phyloP scores from a whole-genome alignment of 2,797 vertebrate species.

The Neosilurus hyrtlii region DNA sequence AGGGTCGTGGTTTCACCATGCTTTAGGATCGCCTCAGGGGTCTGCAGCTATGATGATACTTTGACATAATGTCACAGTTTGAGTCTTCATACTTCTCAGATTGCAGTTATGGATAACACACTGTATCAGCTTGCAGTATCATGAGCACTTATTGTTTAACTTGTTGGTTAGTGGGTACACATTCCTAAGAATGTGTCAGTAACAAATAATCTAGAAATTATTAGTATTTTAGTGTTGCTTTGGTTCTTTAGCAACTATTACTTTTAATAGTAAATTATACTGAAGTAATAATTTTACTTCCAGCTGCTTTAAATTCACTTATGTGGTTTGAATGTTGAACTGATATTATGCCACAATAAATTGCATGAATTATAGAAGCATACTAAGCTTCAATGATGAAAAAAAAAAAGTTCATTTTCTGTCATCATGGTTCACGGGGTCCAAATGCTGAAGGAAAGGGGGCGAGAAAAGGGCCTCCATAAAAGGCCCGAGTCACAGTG shows the following conservation, averaged over 20 bases:
- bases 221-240: not conserved
- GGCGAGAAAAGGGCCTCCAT: conserved; percentile 58
- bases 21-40: conserved; percentile 28
- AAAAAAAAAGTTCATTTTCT: conserved; percentile 48
- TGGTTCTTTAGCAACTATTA: not conserved
- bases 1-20: conserved; percentile 45
- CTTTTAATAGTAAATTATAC: not conserved
- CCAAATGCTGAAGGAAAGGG: conserved; percentile 53
- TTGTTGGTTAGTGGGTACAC: not conserved
- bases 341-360: conserved; percentile 17
- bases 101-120: conserved; percentile 26
- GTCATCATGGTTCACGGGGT: conserved; percentile 58
- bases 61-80: conserved; percentile 7
- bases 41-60: conserved; percentile 23
- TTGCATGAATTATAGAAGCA: conserved; percentile 16
- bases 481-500: conserved; percentile 61
- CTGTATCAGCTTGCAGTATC: conserved; percentile 24
- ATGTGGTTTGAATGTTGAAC: conserved; percentile 1
- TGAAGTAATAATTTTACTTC: not conserved
- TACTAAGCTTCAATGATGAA: conserved; percentile 22
- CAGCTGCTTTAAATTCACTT: conserved; percentile 1
- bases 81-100: conserved; percentile 19
- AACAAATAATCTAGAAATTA: not conserved
- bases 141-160: conserved; percentile 17
- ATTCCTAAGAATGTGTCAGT: not conserved